A percentile compares a stretch with the other conserved stretches of the same genome.
Conservation (phyloP, 2,113 vertebrate genomes). For the Passer domesticus region DNA sequence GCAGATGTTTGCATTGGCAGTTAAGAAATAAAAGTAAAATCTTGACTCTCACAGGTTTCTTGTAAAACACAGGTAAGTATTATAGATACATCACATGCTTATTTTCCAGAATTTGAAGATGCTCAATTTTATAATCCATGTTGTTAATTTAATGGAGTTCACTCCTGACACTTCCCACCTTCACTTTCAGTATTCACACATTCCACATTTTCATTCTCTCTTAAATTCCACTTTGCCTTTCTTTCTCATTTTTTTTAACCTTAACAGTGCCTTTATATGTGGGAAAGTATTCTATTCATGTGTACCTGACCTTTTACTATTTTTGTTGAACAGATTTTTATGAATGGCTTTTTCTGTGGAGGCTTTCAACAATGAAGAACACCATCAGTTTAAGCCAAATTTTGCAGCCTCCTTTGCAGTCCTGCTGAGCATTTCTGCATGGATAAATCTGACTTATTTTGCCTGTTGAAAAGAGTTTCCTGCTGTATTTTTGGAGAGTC, state of each 20-base stretch:
- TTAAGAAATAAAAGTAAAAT: neutral
- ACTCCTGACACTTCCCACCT: neutral
- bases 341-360: neutral
- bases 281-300: neutral
- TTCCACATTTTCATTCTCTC: neutral
- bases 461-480: neutral
- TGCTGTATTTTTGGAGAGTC: neutral
- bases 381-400: neutral
- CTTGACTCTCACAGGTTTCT: neutral
- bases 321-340: neutral
- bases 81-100: fast-evolving
- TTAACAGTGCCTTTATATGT: neutral
- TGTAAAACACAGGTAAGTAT: neutral
- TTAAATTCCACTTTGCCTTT: neutral
- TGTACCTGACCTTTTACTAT: neutral
- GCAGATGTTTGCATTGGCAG: neutral
- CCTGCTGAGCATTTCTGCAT: neutral
- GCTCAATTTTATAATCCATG: neutral
- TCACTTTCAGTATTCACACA: neutral
- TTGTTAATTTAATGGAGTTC: neutral
- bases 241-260: neutral
- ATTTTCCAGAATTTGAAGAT: neutral
- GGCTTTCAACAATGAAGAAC: neutral
- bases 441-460: neutral
- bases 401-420: neutral